Percentiles rank a stretch among this genome's conserved stretches.
phyloP scores from a whole-genome alignment of 2,888 invertebrate species.

The Noctua fimbriata region DNA sequence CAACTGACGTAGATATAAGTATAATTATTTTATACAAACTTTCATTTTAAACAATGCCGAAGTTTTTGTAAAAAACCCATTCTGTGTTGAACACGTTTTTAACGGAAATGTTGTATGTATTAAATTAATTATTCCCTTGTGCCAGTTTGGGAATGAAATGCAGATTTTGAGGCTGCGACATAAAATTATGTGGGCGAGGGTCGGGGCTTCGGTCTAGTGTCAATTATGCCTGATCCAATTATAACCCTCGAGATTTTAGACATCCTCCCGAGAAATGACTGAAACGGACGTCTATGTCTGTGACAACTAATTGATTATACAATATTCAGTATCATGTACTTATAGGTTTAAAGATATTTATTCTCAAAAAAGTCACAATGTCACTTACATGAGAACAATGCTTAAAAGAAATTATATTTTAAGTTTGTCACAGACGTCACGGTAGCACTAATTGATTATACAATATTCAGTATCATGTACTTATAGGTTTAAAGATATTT shows the following conservation, averaged over 20 bases:
- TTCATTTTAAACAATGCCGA: background rate
- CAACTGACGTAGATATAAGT: background rate
- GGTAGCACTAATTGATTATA: no score
- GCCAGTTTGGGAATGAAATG: slow-evolving; percentile 45
- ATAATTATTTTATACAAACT: background rate
- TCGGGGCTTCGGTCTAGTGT: slow-evolving; percentile 29
- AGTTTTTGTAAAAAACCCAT: background rate
- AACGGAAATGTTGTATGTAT: slow-evolving; percentile 31
- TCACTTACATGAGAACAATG: no score
- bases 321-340: background rate
- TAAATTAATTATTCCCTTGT: slow-evolving; percentile 49
- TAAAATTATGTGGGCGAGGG: slow-evolving; percentile 44
- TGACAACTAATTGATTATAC: slow-evolving; percentile 50
- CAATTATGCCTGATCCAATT: slow-evolving; percentile 75
- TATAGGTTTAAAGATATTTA: slow-evolving; percentile 4
- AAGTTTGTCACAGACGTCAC: no score
- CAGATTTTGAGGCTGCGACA: slow-evolving; percentile 51
- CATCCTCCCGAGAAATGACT: slow-evolving; percentile 60
- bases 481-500: no score
- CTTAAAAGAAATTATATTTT: no score
- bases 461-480: no score
- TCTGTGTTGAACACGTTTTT: slow-evolving; percentile 6
- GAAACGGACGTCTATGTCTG: slow-evolving; percentile 56
- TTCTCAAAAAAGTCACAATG: no score
- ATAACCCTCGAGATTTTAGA: slow-evolving; percentile 72